These are phyloP conservation scores for Zenarchopterus dispar DNA, from an alignment of 2,797 vertebrate species.

Conservation along the genomic window DNA sequence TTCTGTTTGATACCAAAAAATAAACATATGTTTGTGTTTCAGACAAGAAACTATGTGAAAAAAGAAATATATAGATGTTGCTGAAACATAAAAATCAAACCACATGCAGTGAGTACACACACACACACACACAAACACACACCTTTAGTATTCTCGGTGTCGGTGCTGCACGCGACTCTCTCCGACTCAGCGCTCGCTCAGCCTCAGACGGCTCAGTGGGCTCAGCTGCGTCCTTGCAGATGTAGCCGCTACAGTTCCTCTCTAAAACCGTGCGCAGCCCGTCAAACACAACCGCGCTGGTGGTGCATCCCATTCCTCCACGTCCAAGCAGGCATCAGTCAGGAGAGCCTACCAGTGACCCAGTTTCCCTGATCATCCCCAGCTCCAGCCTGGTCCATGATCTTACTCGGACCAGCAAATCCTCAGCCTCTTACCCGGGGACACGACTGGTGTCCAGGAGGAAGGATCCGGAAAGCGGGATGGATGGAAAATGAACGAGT, in stretches of 20 bases:
- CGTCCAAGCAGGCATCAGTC: slow-evolving; percentile 78
- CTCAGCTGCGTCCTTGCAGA: slow-evolving; percentile 90
- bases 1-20: too few species aligned
- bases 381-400: slow-evolving; percentile 56
- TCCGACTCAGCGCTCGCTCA: slow-evolving; percentile 84
- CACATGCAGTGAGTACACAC: slow-evolving; percentile 3
- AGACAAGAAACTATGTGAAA: too few species aligned
- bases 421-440: slow-evolving; percentile 35
- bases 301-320: slow-evolving; percentile 94
- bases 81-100: too few species aligned
- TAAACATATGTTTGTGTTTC: too few species aligned
- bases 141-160: slow-evolving; percentile 82
- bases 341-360: slow-evolving; percentile 64
- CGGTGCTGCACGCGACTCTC: slow-evolving; percentile 87
- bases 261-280: slow-evolving; percentile 92
- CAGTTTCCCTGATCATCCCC: slow-evolving; percentile 55
- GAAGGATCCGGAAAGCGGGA: slow-evolving; percentile 38
- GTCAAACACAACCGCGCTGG: slow-evolving; percentile 92
- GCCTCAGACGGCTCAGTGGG: slow-evolving; percentile 85
- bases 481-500: slow-evolving; percentile 24
- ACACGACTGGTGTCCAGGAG: slow-evolving; percentile 24
- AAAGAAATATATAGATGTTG: too few species aligned
- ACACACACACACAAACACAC: slow-evolving; percentile 44
- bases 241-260: slow-evolving; percentile 93
- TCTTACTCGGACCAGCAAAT: slow-evolving; percentile 51